Base-by-base conservation (phyloP, 2,113 vertebrate species). In the Holacanthus passer region DNA sequence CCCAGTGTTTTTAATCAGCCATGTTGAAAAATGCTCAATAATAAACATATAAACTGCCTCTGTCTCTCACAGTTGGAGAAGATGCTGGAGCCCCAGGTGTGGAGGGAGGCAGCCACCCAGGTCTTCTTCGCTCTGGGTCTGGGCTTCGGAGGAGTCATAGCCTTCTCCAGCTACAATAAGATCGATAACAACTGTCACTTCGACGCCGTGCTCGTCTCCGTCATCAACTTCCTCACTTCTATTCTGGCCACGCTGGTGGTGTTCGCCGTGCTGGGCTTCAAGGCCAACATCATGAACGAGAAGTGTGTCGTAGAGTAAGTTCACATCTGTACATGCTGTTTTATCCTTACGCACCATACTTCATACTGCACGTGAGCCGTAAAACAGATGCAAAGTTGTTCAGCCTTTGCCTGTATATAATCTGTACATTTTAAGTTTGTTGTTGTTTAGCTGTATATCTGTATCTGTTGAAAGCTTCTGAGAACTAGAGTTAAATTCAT, bases 111-210 rank as follows among this genome's bases (percentile, higher is more conserved):
- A 0, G 98, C 98, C 83, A 99, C 98, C 0, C 98, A 99, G 90
- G 98, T 99, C 31, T 99, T 99, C 95, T 99, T 99, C 0, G 98
- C 98, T 60, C 85, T 99, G 79, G 98, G 98, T 20, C 92, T 99
- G 87, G 98, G 98, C 10, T 99, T 99, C 0, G 98, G 98, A 8
- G 98, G 98, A 0, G 98, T 99, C 91, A 99, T 99, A 0, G 98
- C 98, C 74, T 99, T 99, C 94, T 99, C 98, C 92, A 99, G 98
- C 91, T 99, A 99, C 96, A 99, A 99, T 90, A 99, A 99, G 85
- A 97, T 97, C 39, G 97, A 99, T 92, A 99, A 99, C 95, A 99
- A 99, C 95, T 99, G 98, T 89, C 98, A 99, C 87, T 99, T 99
- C 4, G 98, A 99, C 0, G 98, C 98, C 0, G 96, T 97, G 1